phyloP scores from a whole-genome alignment of 2,113 vertebrate genomes.

The mouse (Mus musculus) region DNA sequence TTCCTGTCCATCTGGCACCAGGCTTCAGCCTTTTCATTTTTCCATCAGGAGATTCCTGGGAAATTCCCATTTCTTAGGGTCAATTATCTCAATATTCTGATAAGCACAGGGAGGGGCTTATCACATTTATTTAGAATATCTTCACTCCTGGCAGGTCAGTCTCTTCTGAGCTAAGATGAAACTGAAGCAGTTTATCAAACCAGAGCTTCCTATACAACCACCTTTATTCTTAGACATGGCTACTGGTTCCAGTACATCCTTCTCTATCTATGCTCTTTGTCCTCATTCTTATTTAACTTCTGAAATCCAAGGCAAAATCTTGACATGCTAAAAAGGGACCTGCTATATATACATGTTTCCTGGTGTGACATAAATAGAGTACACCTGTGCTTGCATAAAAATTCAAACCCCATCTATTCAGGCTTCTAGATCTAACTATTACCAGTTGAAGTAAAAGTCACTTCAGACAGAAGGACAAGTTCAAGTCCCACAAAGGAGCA shows the following conservation, averaged over 20 bases:
- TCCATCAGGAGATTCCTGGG: not conserved
- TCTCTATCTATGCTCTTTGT: not conserved
- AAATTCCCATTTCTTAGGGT: not conserved
- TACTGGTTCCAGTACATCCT: not conserved
- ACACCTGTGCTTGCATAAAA: constrained; percentile 41
- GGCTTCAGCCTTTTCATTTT: not conserved
- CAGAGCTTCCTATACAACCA: not conserved
- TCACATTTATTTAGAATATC: too few species aligned
- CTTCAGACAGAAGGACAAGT: not conserved
- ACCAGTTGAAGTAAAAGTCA: not conserved
- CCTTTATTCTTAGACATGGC: not conserved
- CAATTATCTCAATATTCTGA: not conserved
- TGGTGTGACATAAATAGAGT: constrained; percentile 45
- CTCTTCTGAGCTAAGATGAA: not conserved
- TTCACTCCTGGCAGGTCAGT: not conserved
- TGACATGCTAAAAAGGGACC: not conserved
- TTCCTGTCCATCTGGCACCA: not conserved
- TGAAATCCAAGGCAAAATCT: constrained; percentile 28
- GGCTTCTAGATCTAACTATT: constrained; percentile 27
- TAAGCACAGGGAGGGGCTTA: not conserved
- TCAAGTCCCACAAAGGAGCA: not conserved
- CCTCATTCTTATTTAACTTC: not conserved
- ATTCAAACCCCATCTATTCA: constrained; percentile 5
- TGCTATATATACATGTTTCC: not conserved
- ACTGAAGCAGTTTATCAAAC: fast-evolving